Evolutionary conservation across 2,888 invertebrate genomes (phyloP), one percentile per base, ranked within the genome.

Genomic region (Endomychus coccineus): DNA sequence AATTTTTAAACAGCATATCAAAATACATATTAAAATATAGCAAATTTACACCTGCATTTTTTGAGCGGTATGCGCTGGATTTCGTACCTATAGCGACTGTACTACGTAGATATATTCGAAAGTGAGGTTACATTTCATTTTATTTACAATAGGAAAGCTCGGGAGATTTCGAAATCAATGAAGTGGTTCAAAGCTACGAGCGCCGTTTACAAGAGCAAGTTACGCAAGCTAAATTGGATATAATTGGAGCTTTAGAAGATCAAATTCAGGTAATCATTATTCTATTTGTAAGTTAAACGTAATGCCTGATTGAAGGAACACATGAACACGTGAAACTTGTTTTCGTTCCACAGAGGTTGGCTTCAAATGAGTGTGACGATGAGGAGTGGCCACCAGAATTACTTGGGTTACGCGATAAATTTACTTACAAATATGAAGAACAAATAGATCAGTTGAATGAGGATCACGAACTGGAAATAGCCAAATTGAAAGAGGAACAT

Each of bases 331-430:
- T 19, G 19, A 19, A 19, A 19, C 19, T 19, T 19, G 6, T 19
- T 6, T 19, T 6, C n/a, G n/a, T n/a, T n/a, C n/a, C n/a, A n/a
- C n/a, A 85, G 85, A 78, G 79, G 55, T 66, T 85, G 53, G 70
- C 83, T 46, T 71, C 74, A 4, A 78, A 77, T 54, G 79, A 83
- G 14, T 71, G 74, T 43, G 77, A 77, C 34, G 79, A 79, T 56
- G 75, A 80, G 61, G 77, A 80, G 72, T 84, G 83, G 82, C 84
- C 85, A 23, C 65, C 76, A 41, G 85, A 86, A 66, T 69, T 86
- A 47, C 70, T 83, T 33, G 74, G 80, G 46, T 64, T 86, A 22
- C 69, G 82, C 10, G 80, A 83, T 64, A 79, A 77, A 66, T 80
- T 86, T 44, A 77, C 80, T 34, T 75, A 75, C 13, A 79, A 79